phyloP scores from a whole-genome alignment of 2,797 vertebrate species.

The Betta splendens region DNA sequence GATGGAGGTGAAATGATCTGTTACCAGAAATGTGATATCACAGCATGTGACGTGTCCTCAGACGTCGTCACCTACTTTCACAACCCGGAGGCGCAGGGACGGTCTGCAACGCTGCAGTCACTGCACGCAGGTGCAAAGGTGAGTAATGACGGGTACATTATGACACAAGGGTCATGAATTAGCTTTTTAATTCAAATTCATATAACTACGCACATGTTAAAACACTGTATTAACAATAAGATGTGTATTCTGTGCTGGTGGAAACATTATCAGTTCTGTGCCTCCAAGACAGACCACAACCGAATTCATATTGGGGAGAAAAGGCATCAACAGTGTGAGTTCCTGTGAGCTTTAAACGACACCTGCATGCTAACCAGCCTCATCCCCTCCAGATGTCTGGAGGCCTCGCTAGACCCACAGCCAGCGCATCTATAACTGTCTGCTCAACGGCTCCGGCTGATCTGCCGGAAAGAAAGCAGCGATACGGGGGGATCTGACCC shows the following conservation, averaged over 20 bases:
- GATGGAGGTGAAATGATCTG: slow-evolving; percentile 72
- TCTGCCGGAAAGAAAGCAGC: slow-evolving; percentile 69
- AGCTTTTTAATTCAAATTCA: background rate
- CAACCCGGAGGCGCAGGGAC: slow-evolving; percentile 11
- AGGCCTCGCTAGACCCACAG: slow-evolving; percentile 56
- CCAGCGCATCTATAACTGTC: slow-evolving; percentile 71
- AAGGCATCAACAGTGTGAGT: slow-evolving; percentile 42
- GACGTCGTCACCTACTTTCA: slow-evolving; percentile 51
- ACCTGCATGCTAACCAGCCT: slow-evolving; percentile 70
- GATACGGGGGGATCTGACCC: slow-evolving; percentile 50
- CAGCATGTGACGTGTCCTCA: slow-evolving; percentile 14
- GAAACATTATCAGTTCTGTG: slow-evolving; percentile 7
- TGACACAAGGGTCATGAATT: background rate
- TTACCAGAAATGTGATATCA: slow-evolving; percentile 50
- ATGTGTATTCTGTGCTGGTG: slow-evolving; percentile 4
- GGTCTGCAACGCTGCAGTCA: slow-evolving; percentile 9
- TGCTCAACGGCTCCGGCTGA: slow-evolving; percentile 60
- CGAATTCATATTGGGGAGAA: slow-evolving; percentile 11
- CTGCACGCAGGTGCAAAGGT: background rate
- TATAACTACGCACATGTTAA: background rate
- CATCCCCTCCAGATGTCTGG: slow-evolving; percentile 72
- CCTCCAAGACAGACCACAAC: slow-evolving; percentile 23
- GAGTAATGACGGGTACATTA: background rate
- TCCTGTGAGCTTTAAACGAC: slow-evolving; percentile 62
- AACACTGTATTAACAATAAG: background rate